Evolutionary conservation across 2,797 vertebrate species (phyloP).

Genomic region (Sebastiscus tertius): DNA sequence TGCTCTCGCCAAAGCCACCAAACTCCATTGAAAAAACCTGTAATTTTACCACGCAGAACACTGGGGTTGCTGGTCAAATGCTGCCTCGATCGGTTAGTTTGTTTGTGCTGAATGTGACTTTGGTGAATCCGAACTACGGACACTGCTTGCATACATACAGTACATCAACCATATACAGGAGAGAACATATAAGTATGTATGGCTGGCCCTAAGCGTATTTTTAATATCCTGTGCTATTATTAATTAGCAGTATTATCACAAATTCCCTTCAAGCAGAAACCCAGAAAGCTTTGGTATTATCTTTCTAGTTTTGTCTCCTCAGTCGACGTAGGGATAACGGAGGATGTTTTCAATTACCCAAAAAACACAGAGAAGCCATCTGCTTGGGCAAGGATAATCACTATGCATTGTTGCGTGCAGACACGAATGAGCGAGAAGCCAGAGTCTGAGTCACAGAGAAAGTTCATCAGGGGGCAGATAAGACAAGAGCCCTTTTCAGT

Average conservation of each 20-base stretch:
- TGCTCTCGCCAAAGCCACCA: too few species aligned
- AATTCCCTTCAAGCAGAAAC: not conserved
- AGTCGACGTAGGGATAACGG: not conserved
- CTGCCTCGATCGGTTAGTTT: too few species aligned
- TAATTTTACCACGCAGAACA: too few species aligned
- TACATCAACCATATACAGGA: not conserved
- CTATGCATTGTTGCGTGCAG: conserved; percentile 17
- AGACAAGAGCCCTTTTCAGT: conserved; percentile 39
- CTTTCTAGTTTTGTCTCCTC: not conserved
- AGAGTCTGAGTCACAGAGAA: conserved; percentile 34
- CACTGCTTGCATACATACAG: not conserved
- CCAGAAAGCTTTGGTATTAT: not conserved
- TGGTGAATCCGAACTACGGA: too few species aligned
- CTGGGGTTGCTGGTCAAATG: too few species aligned
- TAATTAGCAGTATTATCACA: not conserved
- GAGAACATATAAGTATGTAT: not conserved
- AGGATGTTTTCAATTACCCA: conserved; percentile 31
- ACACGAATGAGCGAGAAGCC: conserved; percentile 21
- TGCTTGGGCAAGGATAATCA: conserved; percentile 21
- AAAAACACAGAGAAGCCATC: conserved; percentile 21
- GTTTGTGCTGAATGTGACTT: too few species aligned
- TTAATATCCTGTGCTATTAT: conserved; percentile 10
- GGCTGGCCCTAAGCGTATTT: not conserved
- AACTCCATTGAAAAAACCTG: too few species aligned
- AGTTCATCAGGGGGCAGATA: conserved; percentile 21